Conservation (phyloP, 2,797 vertebrate species). For the Sebastes iracundus region DNA sequence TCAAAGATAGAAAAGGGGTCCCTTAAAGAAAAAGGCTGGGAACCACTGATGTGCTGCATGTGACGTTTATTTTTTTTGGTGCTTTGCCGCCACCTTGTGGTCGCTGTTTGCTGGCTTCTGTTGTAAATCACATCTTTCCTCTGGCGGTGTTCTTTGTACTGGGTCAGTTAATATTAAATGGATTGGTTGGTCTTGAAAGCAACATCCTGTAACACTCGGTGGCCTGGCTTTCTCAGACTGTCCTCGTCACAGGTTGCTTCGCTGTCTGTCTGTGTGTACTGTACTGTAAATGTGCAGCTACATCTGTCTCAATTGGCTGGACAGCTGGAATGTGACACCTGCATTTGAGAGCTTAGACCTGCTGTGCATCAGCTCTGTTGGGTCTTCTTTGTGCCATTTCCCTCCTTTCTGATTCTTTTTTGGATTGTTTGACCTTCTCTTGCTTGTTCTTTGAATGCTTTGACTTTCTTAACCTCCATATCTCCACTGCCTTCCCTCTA, state of each 20-base stretch:
- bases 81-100: constrained; percentile 67
- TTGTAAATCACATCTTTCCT: neutral
- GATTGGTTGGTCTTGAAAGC: constrained; percentile 36
- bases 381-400: neutral
- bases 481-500: neutral
- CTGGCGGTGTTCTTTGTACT: neutral
- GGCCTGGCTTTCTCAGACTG: constrained; percentile 13
- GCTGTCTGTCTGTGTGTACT: constrained; percentile 22
- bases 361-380: neutral
- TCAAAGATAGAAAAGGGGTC: too few relatives aligned
- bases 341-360: constrained; percentile 10
- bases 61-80: neutral
- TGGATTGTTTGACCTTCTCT: neutral
- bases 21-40: too few relatives aligned
- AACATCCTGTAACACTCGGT: constrained; percentile 16
- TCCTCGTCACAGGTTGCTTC: constrained; percentile 1
- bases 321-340: constrained; percentile 54
- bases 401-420: neutral
- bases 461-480: neutral
- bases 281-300: constrained; percentile 13
- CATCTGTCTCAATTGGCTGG: constrained; percentile 21
- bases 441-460: neutral
- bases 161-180: constrained; percentile 21
- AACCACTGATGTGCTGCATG: too few relatives aligned
- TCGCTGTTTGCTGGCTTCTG: neutral